Base-by-base conservation (phyloP, 2,113 vertebrate species). In the Eulemur macaco region DNA sequence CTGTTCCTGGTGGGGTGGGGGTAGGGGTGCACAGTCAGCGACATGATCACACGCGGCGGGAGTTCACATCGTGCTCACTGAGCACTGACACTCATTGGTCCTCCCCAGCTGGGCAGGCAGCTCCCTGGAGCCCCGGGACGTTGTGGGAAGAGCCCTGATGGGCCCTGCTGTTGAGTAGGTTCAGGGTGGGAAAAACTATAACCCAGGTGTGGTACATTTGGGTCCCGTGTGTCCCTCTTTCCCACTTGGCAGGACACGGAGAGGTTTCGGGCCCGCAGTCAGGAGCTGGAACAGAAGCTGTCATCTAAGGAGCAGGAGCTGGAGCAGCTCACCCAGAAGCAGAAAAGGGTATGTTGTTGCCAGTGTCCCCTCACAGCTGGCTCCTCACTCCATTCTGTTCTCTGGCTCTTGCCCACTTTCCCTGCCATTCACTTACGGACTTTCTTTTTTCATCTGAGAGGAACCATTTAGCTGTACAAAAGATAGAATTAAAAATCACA, bases 271-370 rank as follows among this genome's bases (percentile, higher is more conserved):
- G 98, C 98, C 84, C 98, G 97, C 91, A 99, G 99, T 97, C 98
- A 99, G 86, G 99, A 99, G 34, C 97, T 99, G 95, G 99, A 99
- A 89, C 82, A 95, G 90, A 99, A 99, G 96, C 98, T 99, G 63
- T 97, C 92, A 29, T 96, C 95, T 42, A 99, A 99, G 98, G 99
- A 99, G 86, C 98, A 98, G 93, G 99, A 99, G 86, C 97, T 99
- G 95, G 99, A 99, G 8, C 98, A 99, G n/a, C 97, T 99, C 18
- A 89, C 85, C 85, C 98, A 99, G 86, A 99, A 99, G 84, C 99
- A 99, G 98, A 99, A 97, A 97, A 96, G 89, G 98, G 99, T 99
- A 98, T 1, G 96, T 95, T 42, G 15, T 11, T 34, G 47, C 1
- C 6, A 0, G 2, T 52, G 73, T 50, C 34, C 13, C 73, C n/a